A percentile compares a stretch with the other conserved stretches of the same genome.
Conservation (phyloP, 2,797 vertebrate species). For the Scolopax rusticola region DNA sequence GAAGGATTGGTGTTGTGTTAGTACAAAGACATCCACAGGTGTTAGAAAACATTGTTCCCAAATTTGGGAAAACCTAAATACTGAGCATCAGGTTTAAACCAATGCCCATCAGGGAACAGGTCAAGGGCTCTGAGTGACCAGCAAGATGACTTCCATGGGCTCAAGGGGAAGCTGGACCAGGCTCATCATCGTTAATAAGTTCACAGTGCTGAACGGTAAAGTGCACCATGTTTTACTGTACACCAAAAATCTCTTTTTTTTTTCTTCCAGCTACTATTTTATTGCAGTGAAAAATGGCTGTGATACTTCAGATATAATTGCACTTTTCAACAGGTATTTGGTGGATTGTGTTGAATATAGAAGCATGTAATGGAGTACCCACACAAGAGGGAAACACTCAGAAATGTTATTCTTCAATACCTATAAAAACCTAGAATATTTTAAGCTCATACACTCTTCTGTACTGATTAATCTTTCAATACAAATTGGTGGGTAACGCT, state of each 20-base stretch:
- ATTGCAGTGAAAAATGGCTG: neutral
- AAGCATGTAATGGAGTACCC: neutral
- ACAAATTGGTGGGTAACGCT: neutral
- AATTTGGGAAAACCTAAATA: neutral
- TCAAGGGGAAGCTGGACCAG: neutral
- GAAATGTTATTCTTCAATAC: neutral
- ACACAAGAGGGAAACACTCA: neutral
- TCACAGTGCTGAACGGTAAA: rapidly evolving
- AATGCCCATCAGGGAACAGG: too few relatives aligned
- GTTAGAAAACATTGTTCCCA: neutral
- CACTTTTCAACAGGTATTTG: neutral
- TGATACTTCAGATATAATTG: neutral
- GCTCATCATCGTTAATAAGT: rapidly evolving
- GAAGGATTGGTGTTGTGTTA: neutral
- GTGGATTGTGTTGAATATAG: too few relatives aligned
- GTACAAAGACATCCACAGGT: neutral
- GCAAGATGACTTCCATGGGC: neutral
- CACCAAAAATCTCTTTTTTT: neutral
- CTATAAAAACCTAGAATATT: neutral
- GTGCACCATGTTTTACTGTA: neutral
- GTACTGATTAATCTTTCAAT: neutral
- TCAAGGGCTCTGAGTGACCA: neutral
- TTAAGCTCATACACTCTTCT: neutral
- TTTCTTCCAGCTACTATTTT: neutral
- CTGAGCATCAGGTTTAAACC: neutral